Base-by-base conservation (phyloP, 2,113 vertebrate species). In the Phalacrocorax aristotelis region DNA sequence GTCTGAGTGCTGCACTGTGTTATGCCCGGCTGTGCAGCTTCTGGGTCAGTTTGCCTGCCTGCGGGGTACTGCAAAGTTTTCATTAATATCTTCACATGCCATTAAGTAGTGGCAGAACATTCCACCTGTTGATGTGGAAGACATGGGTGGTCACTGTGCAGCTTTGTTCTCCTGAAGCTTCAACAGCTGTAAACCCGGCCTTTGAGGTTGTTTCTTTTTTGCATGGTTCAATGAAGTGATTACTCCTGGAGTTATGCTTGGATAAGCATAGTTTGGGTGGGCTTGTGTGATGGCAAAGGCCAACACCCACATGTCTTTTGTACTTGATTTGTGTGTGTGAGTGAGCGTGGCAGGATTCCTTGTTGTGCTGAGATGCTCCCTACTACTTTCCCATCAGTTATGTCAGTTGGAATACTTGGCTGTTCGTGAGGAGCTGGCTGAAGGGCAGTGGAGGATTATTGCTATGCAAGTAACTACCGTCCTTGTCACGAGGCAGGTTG, bases 31-130 rank as follows among this genome's bases (percentile, higher is more conserved):
- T 36, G 6, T 14, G 26, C 4, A 2, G 19, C 32, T 51, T 49
- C 21, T 57, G 72, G 48, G 14, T 69, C 17, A 49, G 30, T 40
- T n/a, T 61, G 15, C 38, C 27, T 64, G 48, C 69, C 42, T 46
- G 49, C 42, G 64, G 30, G 15, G 4, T 48, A 40, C 49, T 8
- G 20, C 60, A 15, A 4, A 66, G 36, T 44, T 68, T 51, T 44
- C 15, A 12, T 21, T 26, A 15, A 13, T 3, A 9, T 36, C 66
- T 42, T 52, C 14, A 3, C 0, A 1, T 65, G 44, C 36, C 3
- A 0, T 49, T 40, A 58, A 38, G 29, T 42, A 9, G 34, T 20
- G 46, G 30, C 48, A 75, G 61, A 32, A 74, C 25, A 21, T 61
- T 44, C 54, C 40, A 54, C 58, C 29, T 55, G 32, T 42, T 27